Evolutionary conservation across 2,888 invertebrate species (phyloP), one percentile per base, ranked within the genome.

Genomic region (Parelbella ahira): DNA sequence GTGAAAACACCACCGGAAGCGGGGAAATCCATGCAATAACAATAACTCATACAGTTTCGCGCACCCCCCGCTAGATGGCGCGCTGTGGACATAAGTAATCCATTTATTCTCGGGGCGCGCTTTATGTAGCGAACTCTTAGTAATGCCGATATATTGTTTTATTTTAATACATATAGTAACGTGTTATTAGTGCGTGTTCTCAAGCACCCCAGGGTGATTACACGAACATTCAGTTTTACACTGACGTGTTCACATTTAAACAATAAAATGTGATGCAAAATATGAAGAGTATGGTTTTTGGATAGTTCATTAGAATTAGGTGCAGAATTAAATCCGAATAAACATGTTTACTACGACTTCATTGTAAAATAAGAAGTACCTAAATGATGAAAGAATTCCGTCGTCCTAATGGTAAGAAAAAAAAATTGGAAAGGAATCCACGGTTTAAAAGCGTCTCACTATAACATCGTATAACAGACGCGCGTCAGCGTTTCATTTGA

Each of bases 31-130:
- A 58, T 56, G 75, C 73, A 82, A 86, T 86, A 87, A 86, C 80
- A 83, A 82, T 87, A 84, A 86, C 76, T 86, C 83, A 84, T 76
- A 70, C 50, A 63, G 75, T 69, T 72, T 64, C 66, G 47, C 67
- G 58, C 63, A 64, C 86, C 86, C 84, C 83, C 81, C 77, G 77
- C 81, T 75, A 86, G 86, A 86, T 86, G 86, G 77, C 79, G 77
- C 62, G 41, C 68, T 58, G 63, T 71, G 83, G 81, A 87, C 87
- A 87, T 73, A 83, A 84, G 77, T 87, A 86, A 86, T 87, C 87
- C 87, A 87, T 87, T 87, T 87, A 79, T 80, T 82, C 87, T 82
- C 77, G 78, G 84, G 83, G 86, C 67, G 87, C 73, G 65, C 63
- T 86, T 87, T 86, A 86, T 86, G 83, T 81, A 79, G 75, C 74